Base-by-base conservation (phyloP, 2,888 invertebrate genomes). In the Globia sparganii region DNA sequence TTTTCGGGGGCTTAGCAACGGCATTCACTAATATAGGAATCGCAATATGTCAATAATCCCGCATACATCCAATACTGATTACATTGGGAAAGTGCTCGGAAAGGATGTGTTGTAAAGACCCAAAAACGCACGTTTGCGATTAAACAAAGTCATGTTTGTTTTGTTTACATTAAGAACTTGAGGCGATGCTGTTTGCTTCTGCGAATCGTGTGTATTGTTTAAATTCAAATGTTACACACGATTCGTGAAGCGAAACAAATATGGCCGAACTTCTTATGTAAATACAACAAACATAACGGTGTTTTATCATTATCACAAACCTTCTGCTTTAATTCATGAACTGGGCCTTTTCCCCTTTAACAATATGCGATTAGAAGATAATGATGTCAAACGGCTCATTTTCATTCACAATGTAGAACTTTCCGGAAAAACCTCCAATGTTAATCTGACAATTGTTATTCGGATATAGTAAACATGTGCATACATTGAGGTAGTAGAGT, bases 41-140 rank as follows among this genome's bases (percentile, higher is more conserved):
- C 64, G 59, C 78, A 77, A 75, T 77, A 74, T 71, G 59, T 75
- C 77, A 62, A 73, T 72, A 73, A 76, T 76, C 71, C 59, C 46
- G 34, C 70, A 72, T 49, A 68, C 67, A 75, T 75, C 68, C 43
- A 69, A 58, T 68, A 58, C 53, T 78, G 59, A 68, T 82, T 83
- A 68, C 58, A 68, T 83, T 83, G 43, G 56, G 61, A 77, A 73
- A 76, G 72, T 69, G 43, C 34, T 61, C n/a, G 59, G 18, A 34
- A 73, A 72, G 43, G 69, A 43, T 67, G 65, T 66, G 58, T 68
- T 61, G 49, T 71, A 76, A 72, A 76, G 46, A 64, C 72, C 78
- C 77, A 75, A 87, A 86, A 87, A 88, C 84, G 83, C 83, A 83
- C 85, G 80, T 86, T 89, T 77, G 75, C 80, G 76, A 81, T 85